Conservation (phyloP, 2,888 invertebrate genomes). For the Drosophila algonquin region DNA sequence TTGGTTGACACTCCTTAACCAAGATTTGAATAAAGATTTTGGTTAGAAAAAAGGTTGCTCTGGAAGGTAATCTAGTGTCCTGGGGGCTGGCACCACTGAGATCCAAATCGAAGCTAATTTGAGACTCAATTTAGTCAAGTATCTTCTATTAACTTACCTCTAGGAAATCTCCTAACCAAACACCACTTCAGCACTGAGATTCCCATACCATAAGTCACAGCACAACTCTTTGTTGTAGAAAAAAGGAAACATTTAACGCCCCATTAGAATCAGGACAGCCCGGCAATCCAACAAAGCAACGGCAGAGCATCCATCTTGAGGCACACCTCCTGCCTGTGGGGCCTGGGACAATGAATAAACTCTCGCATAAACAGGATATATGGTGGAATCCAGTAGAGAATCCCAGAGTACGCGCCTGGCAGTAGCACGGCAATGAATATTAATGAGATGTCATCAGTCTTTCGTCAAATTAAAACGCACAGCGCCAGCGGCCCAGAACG, state of each 20-base stretch:
- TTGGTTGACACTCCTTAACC: too few species aligned
- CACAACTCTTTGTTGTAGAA: constrained; percentile 3
- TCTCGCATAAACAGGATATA: constrained; percentile 70
- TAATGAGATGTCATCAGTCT: constrained; percentile 84
- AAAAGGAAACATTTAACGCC: constrained; percentile 61
- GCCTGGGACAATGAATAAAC: constrained; percentile 62
- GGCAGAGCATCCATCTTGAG: constrained; percentile 19
- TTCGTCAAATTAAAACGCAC: constrained; percentile 82
- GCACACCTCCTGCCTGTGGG: background rate
- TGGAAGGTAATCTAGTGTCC: too few species aligned
- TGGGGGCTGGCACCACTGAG: too few species aligned
- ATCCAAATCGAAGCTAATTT: background rate
- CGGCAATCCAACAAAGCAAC: constrained; percentile 26
- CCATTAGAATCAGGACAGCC: constrained; percentile 61
- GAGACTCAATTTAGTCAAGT: background rate
- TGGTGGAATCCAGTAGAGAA: constrained; percentile 21
- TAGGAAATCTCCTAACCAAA: background rate
- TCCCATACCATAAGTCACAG: constrained; percentile 6
- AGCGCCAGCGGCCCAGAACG: constrained; percentile 61
- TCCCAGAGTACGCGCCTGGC: constrained; percentile 68
- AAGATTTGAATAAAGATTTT: background rate
- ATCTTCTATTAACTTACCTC: too few species aligned
- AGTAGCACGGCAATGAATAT: constrained; percentile 82
- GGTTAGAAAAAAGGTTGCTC: background rate
- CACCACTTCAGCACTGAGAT: constrained; percentile 5